Percentiles rank a stretch among this genome's conserved stretches.
phyloP scores from a whole-genome alignment of 2,113 vertebrate species.

The Mustela lutreola region DNA sequence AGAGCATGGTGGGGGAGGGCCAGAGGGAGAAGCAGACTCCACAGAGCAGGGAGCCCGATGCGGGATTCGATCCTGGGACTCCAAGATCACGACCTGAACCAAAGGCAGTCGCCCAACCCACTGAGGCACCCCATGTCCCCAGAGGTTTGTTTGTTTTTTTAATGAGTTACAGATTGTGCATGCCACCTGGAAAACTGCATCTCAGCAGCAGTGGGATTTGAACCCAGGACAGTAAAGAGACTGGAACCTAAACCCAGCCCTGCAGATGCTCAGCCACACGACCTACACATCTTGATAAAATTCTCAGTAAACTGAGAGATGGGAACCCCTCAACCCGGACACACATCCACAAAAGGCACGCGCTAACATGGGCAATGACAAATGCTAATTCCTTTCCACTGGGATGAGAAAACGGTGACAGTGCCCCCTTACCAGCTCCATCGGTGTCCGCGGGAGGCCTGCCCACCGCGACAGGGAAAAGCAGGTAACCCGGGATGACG shows the following conservation, averaged over 20 bases:
- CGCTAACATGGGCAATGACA: neutral
- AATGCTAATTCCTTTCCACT: no score
- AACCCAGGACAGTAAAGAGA: conserved; percentile 85
- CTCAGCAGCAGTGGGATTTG: conserved; percentile 87
- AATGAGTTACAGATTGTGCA: accelerated
- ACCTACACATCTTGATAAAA: neutral
- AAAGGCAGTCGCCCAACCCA: no score
- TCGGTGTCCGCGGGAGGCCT: neutral
- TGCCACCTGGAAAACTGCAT: accelerated
- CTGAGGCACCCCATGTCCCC: neutral
- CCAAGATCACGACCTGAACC: no score
- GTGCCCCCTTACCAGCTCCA: no score
- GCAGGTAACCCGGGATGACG: no score
- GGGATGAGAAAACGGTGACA: neutral
- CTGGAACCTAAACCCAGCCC: conserved; percentile 87
- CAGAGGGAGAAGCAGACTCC: no score
- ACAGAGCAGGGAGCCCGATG: no score
- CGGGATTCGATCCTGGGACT: no score
- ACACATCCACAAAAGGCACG: neutral
- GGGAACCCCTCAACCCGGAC: neutral
- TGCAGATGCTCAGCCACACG: no score
- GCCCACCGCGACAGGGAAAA: neutral
- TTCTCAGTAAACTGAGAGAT: neutral
- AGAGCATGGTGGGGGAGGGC: no score
- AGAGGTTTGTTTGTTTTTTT: neutral